phyloP scores from a whole-genome alignment of 2,113 vertebrate species.

The Pelvicachromis taeniatus region DNA sequence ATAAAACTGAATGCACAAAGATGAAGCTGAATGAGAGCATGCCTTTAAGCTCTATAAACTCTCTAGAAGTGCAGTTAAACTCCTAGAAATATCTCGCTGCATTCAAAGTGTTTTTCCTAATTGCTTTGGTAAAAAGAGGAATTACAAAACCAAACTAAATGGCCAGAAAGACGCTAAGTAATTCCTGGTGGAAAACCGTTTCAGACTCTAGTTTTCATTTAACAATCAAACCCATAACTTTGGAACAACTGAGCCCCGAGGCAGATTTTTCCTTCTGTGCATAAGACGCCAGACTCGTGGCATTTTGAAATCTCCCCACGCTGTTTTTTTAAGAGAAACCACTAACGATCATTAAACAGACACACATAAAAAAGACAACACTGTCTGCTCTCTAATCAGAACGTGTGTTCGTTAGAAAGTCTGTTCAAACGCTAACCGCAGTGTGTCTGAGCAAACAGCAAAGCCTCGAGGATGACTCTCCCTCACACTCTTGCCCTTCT shows the following conservation, averaged over 20 bases:
- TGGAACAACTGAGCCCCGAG: not conserved
- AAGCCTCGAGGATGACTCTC: not conserved
- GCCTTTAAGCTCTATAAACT: not conserved
- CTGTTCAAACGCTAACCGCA: not conserved
- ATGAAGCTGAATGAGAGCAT: not conserved
- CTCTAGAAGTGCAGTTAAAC: not conserved
- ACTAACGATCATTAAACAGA: not conserved
- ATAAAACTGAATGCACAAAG: not conserved
- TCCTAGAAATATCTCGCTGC: not conserved
- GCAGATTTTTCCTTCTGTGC: not conserved
- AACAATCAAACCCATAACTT: not conserved
- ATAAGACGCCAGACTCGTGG: not conserved
- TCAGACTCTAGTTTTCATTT: not conserved
- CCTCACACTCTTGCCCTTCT: not conserved
- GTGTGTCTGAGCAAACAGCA: not conserved
- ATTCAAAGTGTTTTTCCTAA: not conserved
- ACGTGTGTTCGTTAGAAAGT: not conserved
- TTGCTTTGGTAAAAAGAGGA: not conserved
- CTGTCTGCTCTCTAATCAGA: not conserved
- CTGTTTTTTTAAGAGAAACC: no score
- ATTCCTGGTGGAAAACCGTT: not conserved
- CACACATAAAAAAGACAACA: not conserved
- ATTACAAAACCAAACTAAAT: not conserved
- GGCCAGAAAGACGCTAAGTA: not conserved
- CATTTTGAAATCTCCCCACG: not conserved